Conservation (phyloP, 1,140 invertebrate species). For the Spodoptera litura region DNA sequence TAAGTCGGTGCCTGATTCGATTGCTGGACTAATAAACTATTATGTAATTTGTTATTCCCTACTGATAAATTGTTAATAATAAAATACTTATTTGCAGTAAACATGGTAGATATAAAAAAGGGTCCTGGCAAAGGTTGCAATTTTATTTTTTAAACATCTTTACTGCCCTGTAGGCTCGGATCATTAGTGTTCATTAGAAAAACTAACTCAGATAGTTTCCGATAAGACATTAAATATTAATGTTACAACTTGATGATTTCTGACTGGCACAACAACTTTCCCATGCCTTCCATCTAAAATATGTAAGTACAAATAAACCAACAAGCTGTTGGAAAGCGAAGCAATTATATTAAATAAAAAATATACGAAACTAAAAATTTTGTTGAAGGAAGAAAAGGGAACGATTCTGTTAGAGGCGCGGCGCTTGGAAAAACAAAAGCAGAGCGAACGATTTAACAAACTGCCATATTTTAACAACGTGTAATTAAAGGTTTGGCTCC, state of each 20-base stretch:
- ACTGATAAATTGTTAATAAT: no score
- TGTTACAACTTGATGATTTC: not conserved
- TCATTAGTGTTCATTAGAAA: no score
- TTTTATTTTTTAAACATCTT: no score
- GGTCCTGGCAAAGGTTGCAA: no score
- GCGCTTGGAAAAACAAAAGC: constrained; percentile 83
- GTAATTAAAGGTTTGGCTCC: constrained; percentile 85
- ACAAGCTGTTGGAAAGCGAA: constrained; percentile 34
- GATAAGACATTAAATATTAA: no score
- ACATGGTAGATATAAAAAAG: no score
- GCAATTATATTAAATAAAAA: constrained; percentile 58
- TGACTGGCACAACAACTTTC: not conserved
- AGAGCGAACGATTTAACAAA: constrained; percentile 83
- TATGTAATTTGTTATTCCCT: no score
- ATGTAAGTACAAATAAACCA: constrained; percentile 29
- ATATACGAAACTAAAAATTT: constrained; percentile 55
- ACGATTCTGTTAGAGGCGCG: constrained; percentile 71
- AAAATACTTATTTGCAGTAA: no score
- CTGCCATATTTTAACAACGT: constrained; percentile 86
- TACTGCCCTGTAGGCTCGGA: no score
- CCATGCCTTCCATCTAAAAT: not conserved
- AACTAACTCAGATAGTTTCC: no score
- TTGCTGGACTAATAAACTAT: no score
- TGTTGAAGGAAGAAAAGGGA: constrained; percentile 68
- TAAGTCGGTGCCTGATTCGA: no score